These are phyloP conservation scores for Zoanthus gigantus DNA, from an alignment of 92 coral and sea anemone genomes.

Conservation along the genomic window DNA sequence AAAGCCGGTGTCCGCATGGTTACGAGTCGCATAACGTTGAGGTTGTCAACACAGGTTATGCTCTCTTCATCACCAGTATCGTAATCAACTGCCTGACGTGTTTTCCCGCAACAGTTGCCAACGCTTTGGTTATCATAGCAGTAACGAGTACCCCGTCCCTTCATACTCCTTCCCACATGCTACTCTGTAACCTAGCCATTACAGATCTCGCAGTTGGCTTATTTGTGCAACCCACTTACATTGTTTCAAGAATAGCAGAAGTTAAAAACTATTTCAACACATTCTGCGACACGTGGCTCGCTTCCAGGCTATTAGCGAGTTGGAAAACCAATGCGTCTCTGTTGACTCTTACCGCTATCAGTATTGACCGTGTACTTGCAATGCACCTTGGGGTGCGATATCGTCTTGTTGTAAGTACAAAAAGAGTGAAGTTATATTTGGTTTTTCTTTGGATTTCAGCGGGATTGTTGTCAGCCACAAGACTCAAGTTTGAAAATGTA, in stretches of 20 bases:
- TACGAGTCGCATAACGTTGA: conserved; percentile 6
- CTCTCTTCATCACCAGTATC: conserved; percentile 21
- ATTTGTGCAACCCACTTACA: conserved; percentile 63
- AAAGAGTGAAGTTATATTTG: conserved; percentile 24
- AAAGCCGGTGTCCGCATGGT: conserved; percentile 19
- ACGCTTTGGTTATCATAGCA: conserved; percentile 38
- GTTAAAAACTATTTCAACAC: conserved; percentile 28
- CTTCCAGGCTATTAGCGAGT: conserved; percentile 61
- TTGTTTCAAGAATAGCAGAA: conserved; percentile 47
- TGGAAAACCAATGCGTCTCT: conserved; percentile 56
- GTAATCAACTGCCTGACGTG: conserved; percentile 27
- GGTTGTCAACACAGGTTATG: conserved; percentile 24
- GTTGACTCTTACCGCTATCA: conserved; percentile 60
- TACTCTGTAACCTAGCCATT: conserved; percentile 61
- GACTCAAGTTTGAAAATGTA: conserved; percentile 50
- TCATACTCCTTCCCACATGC: conserved; percentile 52
- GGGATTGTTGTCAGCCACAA: conserved; percentile 52
- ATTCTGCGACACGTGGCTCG: conserved; percentile 58
- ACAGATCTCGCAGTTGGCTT: conserved; percentile 67
- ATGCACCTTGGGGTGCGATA: conserved; percentile 55
- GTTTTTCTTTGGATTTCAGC: conserved; percentile 44
- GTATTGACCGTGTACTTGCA: conserved; percentile 67
- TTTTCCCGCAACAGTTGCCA: conserved; percentile 14
- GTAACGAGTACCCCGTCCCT: conserved; percentile 32
- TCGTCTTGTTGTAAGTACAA: conserved; percentile 47